phyloP scores from a whole-genome alignment of 2,888 invertebrate species.

The Orchesellides sinensis region DNA sequence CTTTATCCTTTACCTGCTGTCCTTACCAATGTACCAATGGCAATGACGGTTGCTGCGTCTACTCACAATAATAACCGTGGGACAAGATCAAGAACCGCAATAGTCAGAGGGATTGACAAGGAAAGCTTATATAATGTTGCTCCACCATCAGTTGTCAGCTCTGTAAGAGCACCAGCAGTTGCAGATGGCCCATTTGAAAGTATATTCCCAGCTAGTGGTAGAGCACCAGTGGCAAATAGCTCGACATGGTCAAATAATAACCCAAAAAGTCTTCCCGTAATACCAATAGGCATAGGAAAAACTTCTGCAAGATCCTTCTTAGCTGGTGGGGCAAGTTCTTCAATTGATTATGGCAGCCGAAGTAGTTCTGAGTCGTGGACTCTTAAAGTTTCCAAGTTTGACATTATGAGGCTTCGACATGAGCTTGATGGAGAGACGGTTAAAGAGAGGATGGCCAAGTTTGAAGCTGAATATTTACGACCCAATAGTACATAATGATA shows the following conservation, averaged over 20 bases:
- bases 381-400: constrained; percentile 64
- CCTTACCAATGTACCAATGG: not conserved
- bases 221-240: too few relatives aligned
- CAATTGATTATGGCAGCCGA: not conserved
- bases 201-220: too few relatives aligned
- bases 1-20: constrained; percentile 33
- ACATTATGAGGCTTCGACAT: constrained; percentile 67
- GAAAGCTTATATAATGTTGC: not conserved
- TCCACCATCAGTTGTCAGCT: not conserved
- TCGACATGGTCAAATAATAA: too few relatives aligned
- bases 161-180: not conserved
- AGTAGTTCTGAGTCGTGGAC: constrained; percentile 62
- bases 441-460: constrained; percentile 52
- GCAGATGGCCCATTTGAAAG: too few relatives aligned
- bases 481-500: not conserved
- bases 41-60: not conserved
- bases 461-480: constrained; percentile 49
- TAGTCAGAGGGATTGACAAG: not conserved
- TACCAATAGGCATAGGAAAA: not conserved
- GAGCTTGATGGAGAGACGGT: constrained; percentile 66
- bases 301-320: not conserved
- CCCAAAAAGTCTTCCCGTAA: not conserved
- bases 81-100: not conserved
- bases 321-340: not conserved
- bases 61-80: not conserved